These are phyloP conservation scores for Epinephelus fuscoguttatus DNA, from an alignment of 2,113 vertebrate genomes.

Conservation along the genomic window DNA sequence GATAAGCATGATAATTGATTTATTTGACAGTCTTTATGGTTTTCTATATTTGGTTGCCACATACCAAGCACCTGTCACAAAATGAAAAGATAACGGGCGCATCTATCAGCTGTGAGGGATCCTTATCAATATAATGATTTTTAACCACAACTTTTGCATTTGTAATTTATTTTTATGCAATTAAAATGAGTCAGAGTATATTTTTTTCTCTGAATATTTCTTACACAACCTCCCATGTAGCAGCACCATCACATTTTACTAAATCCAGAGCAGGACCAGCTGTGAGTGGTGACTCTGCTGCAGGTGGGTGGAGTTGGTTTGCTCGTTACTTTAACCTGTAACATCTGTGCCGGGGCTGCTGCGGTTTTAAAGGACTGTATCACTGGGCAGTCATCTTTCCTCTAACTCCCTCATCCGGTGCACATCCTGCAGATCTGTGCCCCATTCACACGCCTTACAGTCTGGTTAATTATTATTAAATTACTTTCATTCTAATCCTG, in stretches of 20 bases:
- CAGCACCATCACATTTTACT: neutral
- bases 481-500: too few relatives aligned
- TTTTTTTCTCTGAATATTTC: neutral
- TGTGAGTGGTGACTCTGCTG: slow-evolving; percentile 7
- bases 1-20: neutral
- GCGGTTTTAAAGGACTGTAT: neutral
- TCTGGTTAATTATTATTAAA: neutral
- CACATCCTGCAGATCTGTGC: neutral
- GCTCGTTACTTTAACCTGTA: neutral
- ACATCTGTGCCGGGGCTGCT: slow-evolving; percentile 13
- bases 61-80: neutral
- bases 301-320: slow-evolving; percentile 11
- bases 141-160: neutral
- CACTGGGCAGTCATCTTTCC: neutral
- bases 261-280: neutral
- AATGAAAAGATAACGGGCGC: neutral
- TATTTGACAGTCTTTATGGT: neutral
- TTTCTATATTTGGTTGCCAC: neutral
- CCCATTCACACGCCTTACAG: neutral
- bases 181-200: neutral
- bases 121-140: neutral
- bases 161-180: neutral
- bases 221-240: neutral
- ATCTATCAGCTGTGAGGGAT: neutral
- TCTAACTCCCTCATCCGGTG: neutral